Base-by-base conservation (phyloP, 2,888 invertebrate genomes). In the Prosapia bicincta region DNA sequence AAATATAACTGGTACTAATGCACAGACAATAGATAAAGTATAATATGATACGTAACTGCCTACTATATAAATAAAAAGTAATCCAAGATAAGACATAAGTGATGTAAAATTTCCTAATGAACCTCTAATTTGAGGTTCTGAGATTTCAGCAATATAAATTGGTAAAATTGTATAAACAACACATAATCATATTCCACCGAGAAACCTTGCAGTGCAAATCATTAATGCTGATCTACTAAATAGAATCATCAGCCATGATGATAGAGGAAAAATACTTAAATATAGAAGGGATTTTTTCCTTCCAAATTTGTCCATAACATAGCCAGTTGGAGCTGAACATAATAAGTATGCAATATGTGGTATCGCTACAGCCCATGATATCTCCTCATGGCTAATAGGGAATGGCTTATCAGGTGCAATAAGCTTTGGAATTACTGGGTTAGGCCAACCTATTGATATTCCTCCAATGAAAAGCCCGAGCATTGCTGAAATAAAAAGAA, bases 1-100 rank as follows among this genome's bases (percentile, higher is more conserved):
- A 76, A 87, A 88, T 23, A 85, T 78, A 3, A 88, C 80, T 0
- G 89, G 88, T 67, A 89, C 83, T 0, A 86, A 79, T 0, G 87
- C 79, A 26, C 88, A 85, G 24, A 87, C 84, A 24, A 85, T 85
- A 0, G 84, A 82, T 20, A 86, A 79, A 32, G 80, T 80, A 0
- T 83, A 77, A 80, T 83, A 89, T 83, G 77, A 87, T 1, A 79
- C 79, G 68, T 72, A 80, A 10, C 79, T 78, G 5, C 80, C 80
- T 15, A 79, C 13, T 2, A 38, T 13, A 38, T 38, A 38, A 38
- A 38, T 15, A 38, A 38, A 13, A 15, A 38, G 38, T 38, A 38
- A 2, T 13, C 38, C 38, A 13, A 38, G 6, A 15, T 38, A 38
- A 13, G 38, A 38, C 38, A 38, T 38, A 13, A 38, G 13, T 13